These are phyloP conservation scores for Nematopogon swammerdamellus DNA, from an alignment of 2,888 invertebrate genomes.

Conservation along the genomic window DNA sequence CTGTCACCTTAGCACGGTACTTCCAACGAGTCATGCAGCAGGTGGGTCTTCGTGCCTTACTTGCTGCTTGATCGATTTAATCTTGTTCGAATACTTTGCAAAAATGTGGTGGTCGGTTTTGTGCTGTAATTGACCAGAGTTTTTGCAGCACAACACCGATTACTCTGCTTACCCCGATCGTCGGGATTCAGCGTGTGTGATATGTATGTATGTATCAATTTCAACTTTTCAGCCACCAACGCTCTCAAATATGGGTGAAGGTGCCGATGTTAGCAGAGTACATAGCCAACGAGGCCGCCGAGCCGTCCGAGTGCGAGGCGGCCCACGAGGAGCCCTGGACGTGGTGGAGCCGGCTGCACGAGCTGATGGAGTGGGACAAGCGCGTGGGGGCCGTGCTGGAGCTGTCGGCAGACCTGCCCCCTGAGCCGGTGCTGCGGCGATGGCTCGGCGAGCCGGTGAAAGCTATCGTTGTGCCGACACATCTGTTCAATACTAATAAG, in stretches of 20 bases:
- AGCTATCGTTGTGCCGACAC: slow-evolving; percentile 77
- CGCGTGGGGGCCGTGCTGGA: slow-evolving; percentile 74
- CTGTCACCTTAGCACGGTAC: too few relatives aligned
- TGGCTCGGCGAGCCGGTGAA: slow-evolving; percentile 96
- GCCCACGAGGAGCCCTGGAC: slow-evolving; percentile 68
- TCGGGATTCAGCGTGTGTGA: too few relatives aligned
- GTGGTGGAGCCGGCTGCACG: slow-evolving; percentile 77
- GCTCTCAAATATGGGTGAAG: slow-evolving; percentile 62
- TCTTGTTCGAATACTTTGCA: too few relatives aligned
- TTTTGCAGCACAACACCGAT: too few relatives aligned
- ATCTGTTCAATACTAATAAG: slow-evolving; percentile 83
- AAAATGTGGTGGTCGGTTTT: too few relatives aligned
- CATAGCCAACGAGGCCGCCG: slow-evolving; percentile 28
- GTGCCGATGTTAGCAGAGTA: slow-evolving; percentile 59
- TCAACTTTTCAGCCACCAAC: slow-evolving; percentile 25
- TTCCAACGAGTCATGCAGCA: too few relatives aligned
- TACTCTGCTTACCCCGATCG: too few relatives aligned
- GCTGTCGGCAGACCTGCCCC: slow-evolving; percentile 76
- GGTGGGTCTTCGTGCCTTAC: too few relatives aligned
- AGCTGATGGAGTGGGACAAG: slow-evolving; percentile 49
- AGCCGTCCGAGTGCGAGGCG: slow-evolving; percentile 33
- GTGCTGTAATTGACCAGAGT: too few relatives aligned
- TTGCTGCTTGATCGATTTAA: too few relatives aligned
- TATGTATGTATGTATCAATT: too few relatives aligned
- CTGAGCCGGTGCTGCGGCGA: slow-evolving; percentile 64